Evolutionary conservation across 2,797 vertebrate genomes (phyloP).

Genomic region (Peromyscus attwateri): DNA sequence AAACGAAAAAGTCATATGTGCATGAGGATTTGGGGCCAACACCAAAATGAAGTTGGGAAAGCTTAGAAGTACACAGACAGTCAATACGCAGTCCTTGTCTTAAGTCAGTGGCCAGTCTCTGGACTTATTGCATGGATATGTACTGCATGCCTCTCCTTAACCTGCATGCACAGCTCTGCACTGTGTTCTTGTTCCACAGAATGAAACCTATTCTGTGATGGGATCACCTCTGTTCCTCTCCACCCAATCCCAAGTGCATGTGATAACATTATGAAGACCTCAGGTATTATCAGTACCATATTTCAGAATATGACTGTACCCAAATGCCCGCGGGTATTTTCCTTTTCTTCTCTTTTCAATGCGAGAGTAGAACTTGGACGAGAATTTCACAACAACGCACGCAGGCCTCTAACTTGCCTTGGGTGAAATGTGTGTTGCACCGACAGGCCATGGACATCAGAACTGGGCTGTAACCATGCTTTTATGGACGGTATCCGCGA

Average conservation of each 20-base stretch:
- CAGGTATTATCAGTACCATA: neutral
- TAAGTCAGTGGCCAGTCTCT: neutral
- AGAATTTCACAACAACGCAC: neutral
- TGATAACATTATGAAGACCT: constrained; percentile 12
- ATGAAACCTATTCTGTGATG: neutral
- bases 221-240: neutral
- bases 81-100: neutral
- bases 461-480: neutral
- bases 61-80: neutral
- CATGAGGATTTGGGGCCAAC: neutral
- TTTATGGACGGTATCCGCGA: neutral
- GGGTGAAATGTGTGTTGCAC: neutral
- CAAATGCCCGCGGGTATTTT: neutral
- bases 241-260: neutral
- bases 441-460: neutral
- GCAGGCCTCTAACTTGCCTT: neutral
- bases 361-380: constrained; percentile 1
- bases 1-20: constrained; percentile 32
- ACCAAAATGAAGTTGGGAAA: constrained; percentile 29
- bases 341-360: neutral
- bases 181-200: neutral
- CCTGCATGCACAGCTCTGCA: neutral
- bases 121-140: neutral
- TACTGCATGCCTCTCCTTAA: neutral
- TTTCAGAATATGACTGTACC: neutral